phyloP scores from a whole-genome alignment of 2,888 invertebrate genomes.

The Hetaerina titia region DNA sequence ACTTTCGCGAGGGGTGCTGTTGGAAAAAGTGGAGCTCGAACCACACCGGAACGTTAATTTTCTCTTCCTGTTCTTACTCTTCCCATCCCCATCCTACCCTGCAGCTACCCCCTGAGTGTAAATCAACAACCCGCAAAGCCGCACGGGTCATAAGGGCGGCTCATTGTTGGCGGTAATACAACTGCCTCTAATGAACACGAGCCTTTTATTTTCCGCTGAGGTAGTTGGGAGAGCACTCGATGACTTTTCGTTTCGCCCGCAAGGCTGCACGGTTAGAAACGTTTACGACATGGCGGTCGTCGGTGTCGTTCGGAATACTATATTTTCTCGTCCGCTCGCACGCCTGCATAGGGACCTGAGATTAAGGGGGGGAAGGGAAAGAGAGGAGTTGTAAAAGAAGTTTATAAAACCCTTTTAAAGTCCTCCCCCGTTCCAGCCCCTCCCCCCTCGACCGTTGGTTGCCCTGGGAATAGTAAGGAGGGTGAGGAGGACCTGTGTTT shows the following conservation, averaged over 20 bases:
- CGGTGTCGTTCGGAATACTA: constrained; percentile 11
- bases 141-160: neutral
- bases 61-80: neutral
- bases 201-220: neutral
- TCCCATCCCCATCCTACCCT: neutral
- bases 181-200: neutral
- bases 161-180: neutral
- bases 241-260: neutral
- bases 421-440: neutral
- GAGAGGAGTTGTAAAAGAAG: neutral
- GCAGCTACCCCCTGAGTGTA: neutral
- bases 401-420: neutral
- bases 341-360: constrained; percentile 1
- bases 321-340: constrained; percentile 12
- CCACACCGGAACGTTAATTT: neutral
- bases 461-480: neutral
- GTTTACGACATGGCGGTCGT: neutral
- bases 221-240: neutral
- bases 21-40: neutral
- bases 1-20: neutral
- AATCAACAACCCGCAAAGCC: constrained; percentile 7
- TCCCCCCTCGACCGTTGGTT: neutral
- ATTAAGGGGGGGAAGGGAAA: neutral
- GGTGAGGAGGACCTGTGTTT: neutral
- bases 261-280: neutral